These are phyloP conservation scores for Oscheius sp. DNA, from an alignment of 2,888 invertebrate species.

Conservation along the genomic window DNA sequence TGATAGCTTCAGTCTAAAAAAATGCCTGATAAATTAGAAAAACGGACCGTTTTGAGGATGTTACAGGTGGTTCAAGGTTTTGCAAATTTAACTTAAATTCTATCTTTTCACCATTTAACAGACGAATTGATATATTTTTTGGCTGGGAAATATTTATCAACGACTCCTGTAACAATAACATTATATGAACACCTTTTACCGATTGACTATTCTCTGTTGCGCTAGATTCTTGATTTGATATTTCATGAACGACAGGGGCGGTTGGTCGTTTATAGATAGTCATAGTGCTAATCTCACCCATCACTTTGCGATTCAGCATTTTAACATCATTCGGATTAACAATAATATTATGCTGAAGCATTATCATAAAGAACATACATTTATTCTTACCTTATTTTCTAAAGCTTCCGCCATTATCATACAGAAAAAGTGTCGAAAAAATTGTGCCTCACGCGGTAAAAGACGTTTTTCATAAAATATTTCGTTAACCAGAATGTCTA, in stretches of 20 bases:
- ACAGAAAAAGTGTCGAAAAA: constrained; percentile 56
- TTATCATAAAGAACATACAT: not conserved
- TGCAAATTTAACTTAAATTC: constrained; percentile 40
- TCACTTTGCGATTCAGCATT: constrained; percentile 52
- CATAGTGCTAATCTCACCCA: constrained; percentile 54
- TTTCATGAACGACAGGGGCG: constrained; percentile 8
- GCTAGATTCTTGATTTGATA: not conserved
- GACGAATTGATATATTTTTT: constrained; percentile 2
- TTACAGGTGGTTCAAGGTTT: constrained; percentile 20
- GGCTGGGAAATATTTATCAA: constrained; percentile 1
- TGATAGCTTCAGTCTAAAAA: constrained; percentile 13
- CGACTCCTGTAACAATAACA: constrained; percentile 13
- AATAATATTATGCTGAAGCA: constrained; percentile 44
- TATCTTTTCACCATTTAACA: constrained; percentile 18
- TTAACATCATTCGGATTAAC: constrained; percentile 52
- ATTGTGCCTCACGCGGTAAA: constrained; percentile 35
- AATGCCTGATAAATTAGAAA: too few species aligned
- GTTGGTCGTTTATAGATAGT: constrained; percentile 46
- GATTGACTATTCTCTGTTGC: not conserved
- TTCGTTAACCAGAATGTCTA: constrained; percentile 63
- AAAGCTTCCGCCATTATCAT: constrained; percentile 52
- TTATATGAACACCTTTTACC: not conserved
- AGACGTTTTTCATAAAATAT: constrained; percentile 57
- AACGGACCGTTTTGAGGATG: constrained; percentile 28
- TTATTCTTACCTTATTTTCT: constrained; percentile 36